A percentile compares a stretch with the other conserved stretches of the same genome.
phyloP scores from a whole-genome alignment of 2,888 invertebrate genomes.

The Hylaea fasciaria region DNA sequence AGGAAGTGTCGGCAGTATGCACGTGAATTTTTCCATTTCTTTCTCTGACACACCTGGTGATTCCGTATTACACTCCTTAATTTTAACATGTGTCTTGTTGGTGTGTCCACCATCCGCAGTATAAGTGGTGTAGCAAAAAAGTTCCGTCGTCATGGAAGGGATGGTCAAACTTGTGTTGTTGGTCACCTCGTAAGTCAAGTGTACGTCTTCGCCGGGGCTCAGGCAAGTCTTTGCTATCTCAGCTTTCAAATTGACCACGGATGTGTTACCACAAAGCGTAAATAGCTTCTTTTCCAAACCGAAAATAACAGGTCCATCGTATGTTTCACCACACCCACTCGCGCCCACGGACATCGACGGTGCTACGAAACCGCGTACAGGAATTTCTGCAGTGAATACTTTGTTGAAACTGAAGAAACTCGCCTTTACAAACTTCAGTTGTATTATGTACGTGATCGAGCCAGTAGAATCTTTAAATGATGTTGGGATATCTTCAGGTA shows the following conservation, averaged over 20 bases:
- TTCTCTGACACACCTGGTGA: conserved; percentile 1
- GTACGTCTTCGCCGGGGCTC: conserved; percentile 32
- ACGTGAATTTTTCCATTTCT: conserved; percentile 1
- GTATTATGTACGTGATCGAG: conserved; percentile 28
- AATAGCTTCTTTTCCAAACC: conserved; percentile 34
- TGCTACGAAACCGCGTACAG: conserved; percentile 29
- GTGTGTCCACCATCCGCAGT: too few relatives aligned
- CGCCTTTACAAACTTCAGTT: conserved; percentile 29
- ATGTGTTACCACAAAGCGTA: conserved; percentile 14
- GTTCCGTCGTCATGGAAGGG: conserved; percentile 16
- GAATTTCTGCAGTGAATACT: conserved; percentile 28
- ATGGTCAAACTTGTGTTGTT: conserved; percentile 29
- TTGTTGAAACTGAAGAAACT: conserved; percentile 31
- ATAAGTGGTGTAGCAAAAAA: conserved; percentile 23
- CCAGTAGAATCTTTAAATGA: conserved; percentile 24
- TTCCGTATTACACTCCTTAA: not conserved
- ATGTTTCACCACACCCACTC: too few relatives aligned
- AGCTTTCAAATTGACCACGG: conserved; percentile 32
- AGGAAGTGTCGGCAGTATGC: conserved; percentile 22
- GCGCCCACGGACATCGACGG: not conserved
- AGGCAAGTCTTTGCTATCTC: conserved; percentile 26
- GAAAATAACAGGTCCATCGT: conserved; percentile 32
- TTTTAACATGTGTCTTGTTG: conserved; percentile 21
- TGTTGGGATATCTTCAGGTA: conserved; percentile 36
- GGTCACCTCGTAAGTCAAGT: conserved; percentile 15